Evolutionary conservation across 2,888 invertebrate species (phyloP), one percentile per base, ranked within the genome.

Genomic region (Lapara coniferarum): DNA sequence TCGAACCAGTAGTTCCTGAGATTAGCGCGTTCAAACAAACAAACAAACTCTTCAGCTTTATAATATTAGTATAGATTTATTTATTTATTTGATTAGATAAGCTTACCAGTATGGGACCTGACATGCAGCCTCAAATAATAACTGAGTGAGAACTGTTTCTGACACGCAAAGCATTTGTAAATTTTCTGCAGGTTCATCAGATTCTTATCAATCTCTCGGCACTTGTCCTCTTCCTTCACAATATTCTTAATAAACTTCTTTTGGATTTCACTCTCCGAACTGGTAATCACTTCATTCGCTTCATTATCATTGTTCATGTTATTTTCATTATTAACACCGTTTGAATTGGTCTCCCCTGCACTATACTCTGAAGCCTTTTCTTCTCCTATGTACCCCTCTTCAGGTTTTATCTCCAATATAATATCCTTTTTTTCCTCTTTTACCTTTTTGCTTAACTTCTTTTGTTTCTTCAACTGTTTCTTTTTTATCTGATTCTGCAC

Each of bases 91-190:
- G n/a, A n/a, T n/a, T 59, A 66, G 37, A 52, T 7, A 5, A 44
- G 59, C 76, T 73, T 71, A 92, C 93, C 93, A 71, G 93, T 93
- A 74, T 93, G 93, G 0, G 93, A 93, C 58, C 93, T 80, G 0
- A 93, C 93, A 57, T 93, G 93, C 10, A 93, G 74, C 66, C 91
- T 89, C 59, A 93, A 81, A 72, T 93, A 93, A 71, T 93, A 93
- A 73, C 93, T 91, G 25, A 93, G 74, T 0, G 88, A 84, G 66
- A 93, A 93, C 69, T 91, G 89, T 66, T 93, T 93, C 52, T 87
- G 83, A 73, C 93, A 93, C 0, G 89, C 91, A 75, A 90, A 92
- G 74, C 93, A 93, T 77, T 93, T 92, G 59, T 90, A 93, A 16
- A 93, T 90, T 74, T 89, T 91, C 75, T 90, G 85, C 74, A 91